Percentiles rank a stretch among this genome's conserved stretches.
Evolutionary conservation across 2,888 invertebrate genomes (phyloP).

Genomic region (Sarcophaga caerulescens): DNA sequence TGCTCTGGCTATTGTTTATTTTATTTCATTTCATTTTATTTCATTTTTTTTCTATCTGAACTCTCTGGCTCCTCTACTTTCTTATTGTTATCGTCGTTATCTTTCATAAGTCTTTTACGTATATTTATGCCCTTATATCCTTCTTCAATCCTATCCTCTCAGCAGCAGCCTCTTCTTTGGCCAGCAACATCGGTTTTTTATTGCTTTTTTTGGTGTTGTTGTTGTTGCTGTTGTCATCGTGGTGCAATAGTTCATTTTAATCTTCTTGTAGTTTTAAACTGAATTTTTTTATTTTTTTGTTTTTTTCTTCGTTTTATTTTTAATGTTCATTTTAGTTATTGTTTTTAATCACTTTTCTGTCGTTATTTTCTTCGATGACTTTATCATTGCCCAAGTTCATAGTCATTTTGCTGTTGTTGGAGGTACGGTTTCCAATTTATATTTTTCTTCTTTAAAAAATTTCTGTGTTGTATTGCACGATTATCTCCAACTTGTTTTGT

Average conservation of each 20-base stretch:
- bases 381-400: constrained; percentile 61
- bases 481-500: neutral
- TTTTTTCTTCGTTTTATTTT: constrained; percentile 46
- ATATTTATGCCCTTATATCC: constrained; percentile 11
- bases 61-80: neutral
- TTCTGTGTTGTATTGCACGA: neutral
- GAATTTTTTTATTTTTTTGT: constrained; percentile 40
- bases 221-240: constrained; percentile 59
- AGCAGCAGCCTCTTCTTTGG: constrained; percentile 70
- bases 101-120: constrained; percentile 45
- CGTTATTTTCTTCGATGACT: constrained; percentile 58
- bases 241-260: constrained; percentile 60
- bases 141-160: too few relatives aligned
- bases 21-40: constrained; percentile 70
- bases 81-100: constrained; percentile 60
- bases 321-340: constrained; percentile 56
- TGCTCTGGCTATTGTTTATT: constrained; percentile 65
- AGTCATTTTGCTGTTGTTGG: constrained; percentile 20
- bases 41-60: constrained; percentile 60
- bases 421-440: neutral
- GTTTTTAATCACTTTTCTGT: constrained; percentile 63
- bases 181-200: constrained; percentile 44
- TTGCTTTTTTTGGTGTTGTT: constrained; percentile 30
- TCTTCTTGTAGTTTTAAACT: constrained; percentile 54
- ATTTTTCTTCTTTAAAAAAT: neutral